These are phyloP conservation scores for Mythimna impura DNA, from an alignment of 2,888 invertebrate species.

Conservation along the genomic window DNA sequence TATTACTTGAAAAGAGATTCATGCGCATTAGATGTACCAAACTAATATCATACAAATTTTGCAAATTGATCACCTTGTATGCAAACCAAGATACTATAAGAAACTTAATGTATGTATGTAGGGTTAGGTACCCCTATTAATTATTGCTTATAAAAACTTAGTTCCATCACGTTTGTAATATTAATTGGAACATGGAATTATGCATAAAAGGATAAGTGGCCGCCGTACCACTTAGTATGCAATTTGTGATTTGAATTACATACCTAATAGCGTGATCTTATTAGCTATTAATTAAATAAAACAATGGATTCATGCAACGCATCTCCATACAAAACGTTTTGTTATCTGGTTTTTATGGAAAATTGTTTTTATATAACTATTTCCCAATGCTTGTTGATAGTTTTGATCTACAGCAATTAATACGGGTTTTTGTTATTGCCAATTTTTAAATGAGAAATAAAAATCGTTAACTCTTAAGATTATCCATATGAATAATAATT, in stretches of 20 bases:
- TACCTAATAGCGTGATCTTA: slow-evolving; percentile 48
- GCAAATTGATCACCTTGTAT: slow-evolving; percentile 3
- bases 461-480: background rate
- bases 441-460: background rate
- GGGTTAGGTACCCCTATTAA: slow-evolving; percentile 9
- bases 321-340: slow-evolving; percentile 50
- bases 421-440: background rate
- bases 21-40: too few relatives aligned
- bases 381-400: slow-evolving; percentile 15
- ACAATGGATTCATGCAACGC: slow-evolving; percentile 58
- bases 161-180: slow-evolving; percentile 26
- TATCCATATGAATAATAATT: background rate
- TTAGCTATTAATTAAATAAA: slow-evolving; percentile 52
- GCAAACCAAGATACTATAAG: background rate
- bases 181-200: slow-evolving; percentile 48
- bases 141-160: slow-evolving; percentile 32
- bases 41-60: background rate
- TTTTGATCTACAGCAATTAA: slow-evolving; percentile 1
- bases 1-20: too few relatives aligned
- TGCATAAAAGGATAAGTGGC: slow-evolving; percentile 27
- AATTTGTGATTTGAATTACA: slow-evolving; percentile 45
- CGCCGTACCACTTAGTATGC: slow-evolving; percentile 30
- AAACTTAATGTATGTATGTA: slow-evolving; percentile 3
- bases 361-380: slow-evolving; percentile 31
- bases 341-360: slow-evolving; percentile 44